phyloP scores from a whole-genome alignment of 2,797 vertebrate genomes.

The Oryzias dopingdopingensis region DNA sequence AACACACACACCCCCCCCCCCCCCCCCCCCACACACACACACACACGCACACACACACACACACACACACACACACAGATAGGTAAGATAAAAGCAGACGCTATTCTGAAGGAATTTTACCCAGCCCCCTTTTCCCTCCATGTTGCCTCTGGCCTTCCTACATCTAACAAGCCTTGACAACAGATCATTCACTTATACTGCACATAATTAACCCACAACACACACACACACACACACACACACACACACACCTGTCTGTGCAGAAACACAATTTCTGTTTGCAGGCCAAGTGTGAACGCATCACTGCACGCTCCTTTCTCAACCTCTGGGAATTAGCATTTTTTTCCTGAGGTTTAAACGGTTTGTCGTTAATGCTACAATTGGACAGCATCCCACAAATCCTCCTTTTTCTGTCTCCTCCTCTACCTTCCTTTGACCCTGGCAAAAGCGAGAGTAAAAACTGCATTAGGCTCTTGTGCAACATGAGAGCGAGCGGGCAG shows the following conservation, averaged over 20 bases:
- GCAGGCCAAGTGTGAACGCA: conserved; percentile 26
- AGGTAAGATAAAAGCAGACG: conserved; percentile 80
- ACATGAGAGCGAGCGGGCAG: conserved; percentile 35
- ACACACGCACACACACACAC: conserved; percentile 54
- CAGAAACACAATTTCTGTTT: too few relatives aligned
- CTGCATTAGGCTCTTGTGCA: conserved; percentile 34
- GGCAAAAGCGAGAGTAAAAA: conserved; percentile 35
- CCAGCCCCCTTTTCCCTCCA: conserved; percentile 55
- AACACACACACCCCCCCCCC: too few relatives aligned
- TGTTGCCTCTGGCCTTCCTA: conserved; percentile 77
- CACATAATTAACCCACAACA: conserved; percentile 80
- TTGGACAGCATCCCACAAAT: conserved; percentile 53
- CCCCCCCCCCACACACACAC: conserved; percentile 15
- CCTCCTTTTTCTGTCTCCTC: conserved; percentile 31
- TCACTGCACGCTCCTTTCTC: conserved; percentile 36
- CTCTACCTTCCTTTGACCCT: conserved; percentile 72
- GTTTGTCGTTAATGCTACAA: conserved; percentile 61
- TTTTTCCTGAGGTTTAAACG: conserved; percentile 38
- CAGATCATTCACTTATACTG: conserved; percentile 78
- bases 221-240: conserved; percentile 61
- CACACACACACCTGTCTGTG: conserved; percentile 44
- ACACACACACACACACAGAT: conserved; percentile 64
- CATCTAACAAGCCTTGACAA: conserved; percentile 79
- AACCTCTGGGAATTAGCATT: conserved; percentile 33
- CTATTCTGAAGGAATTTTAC: conserved; percentile 81